Conservation (phyloP, 2,888 invertebrate species). For the Microplitis manilae region DNA sequence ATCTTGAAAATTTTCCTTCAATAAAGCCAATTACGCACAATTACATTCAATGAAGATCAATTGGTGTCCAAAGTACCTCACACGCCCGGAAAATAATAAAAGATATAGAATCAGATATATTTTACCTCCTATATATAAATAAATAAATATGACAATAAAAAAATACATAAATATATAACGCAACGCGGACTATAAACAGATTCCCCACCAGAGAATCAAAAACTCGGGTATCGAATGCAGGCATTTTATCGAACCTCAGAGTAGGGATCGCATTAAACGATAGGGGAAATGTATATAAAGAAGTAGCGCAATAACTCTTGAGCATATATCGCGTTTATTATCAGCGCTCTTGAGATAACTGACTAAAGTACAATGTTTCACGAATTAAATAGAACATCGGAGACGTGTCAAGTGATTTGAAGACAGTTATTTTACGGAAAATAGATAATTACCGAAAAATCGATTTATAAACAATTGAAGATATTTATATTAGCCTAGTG, state of each 20-base stretch:
- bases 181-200: background rate
- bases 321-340: background rate
- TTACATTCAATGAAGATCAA: background rate
- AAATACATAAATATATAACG: background rate
- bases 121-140: slow-evolving; percentile 16
- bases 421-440: too few species aligned
- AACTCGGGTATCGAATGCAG: too few species aligned
- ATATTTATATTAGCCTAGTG: too few species aligned
- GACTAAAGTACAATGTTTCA: background rate
- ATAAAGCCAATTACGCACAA: background rate
- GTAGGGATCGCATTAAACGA: too few species aligned
- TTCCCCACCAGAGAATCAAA: background rate
- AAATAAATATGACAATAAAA: background rate
- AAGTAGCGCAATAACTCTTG: background rate
- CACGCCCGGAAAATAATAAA: background rate
- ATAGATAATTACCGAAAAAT: background rate
- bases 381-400: background rate
- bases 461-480: background rate
- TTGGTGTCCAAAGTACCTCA: slow-evolving; percentile 3
- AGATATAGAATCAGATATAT: slow-evolving; percentile 42
- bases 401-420: background rate
- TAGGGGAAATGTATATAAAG: background rate
- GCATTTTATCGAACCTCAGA: too few species aligned
- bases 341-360: background rate
- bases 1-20: slow-evolving; percentile 15